A percentile compares a stretch with the other conserved stretches of the same genome.
Evolutionary conservation across 2,888 invertebrate species (phyloP).

Genomic region (Oligia fasciuncula): DNA sequence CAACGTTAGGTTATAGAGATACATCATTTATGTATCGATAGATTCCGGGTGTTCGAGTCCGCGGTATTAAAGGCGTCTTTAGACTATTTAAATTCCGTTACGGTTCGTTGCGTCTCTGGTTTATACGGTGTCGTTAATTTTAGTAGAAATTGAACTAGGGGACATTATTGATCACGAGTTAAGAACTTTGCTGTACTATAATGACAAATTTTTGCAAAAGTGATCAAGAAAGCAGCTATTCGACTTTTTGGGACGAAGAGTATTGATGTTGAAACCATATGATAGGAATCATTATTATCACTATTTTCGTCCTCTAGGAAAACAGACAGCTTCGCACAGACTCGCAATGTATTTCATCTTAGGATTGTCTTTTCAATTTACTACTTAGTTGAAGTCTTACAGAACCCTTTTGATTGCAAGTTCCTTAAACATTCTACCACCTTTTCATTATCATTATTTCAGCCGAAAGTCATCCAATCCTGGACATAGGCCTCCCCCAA

Average conservation of each 20-base stretch:
- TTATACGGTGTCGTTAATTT: constrained; percentile 90
- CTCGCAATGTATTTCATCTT: background rate
- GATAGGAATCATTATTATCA: background rate
- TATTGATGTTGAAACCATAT: background rate
- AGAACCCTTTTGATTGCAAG: background rate
- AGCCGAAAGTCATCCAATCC: too few relatives aligned
- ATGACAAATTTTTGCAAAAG: constrained; percentile 2
- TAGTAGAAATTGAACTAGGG: constrained; percentile 84
- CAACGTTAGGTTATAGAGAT: constrained; percentile 62
- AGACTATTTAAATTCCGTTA: constrained; percentile 90
- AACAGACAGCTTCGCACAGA: background rate
- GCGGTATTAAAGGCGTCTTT: constrained; percentile 84
- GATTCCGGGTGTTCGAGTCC: constrained; percentile 76
- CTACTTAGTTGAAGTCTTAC: background rate
- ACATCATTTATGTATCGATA: constrained; percentile 70
- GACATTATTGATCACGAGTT: constrained; percentile 79
- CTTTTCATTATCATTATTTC: background rate
- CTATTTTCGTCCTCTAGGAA: background rate
- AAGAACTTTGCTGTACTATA: constrained; percentile 55
- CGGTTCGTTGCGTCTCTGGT: constrained; percentile 90
- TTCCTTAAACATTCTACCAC: background rate
- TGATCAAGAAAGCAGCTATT: background rate
- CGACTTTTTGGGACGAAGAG: background rate
- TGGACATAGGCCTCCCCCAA: too few relatives aligned
- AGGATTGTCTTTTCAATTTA: background rate